A percentile compares a stretch with the other conserved stretches of the same genome.
phyloP scores from a whole-genome alignment of 2,888 invertebrate genomes.

The Acanthosoma haemorrhoidale region DNA sequence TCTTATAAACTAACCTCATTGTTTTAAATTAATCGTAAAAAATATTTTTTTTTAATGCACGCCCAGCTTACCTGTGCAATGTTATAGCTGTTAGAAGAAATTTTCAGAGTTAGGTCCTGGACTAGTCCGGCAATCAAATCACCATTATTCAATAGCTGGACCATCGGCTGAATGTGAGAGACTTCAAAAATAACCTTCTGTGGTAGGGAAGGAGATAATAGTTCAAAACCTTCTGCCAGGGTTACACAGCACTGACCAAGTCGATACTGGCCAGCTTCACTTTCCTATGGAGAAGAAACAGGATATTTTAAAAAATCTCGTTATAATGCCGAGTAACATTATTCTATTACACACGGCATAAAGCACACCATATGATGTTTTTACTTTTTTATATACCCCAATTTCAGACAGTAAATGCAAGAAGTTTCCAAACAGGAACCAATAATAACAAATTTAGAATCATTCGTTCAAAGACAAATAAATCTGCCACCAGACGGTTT shows the following conservation, averaged over 20 bases:
- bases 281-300: conserved; percentile 50
- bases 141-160: conserved; percentile 53
- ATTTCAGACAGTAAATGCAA: too few species aligned
- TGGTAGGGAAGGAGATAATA: conserved; percentile 60
- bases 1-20: background rate
- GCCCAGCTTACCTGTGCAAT: conserved; percentile 27
- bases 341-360: too few species aligned
- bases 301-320: too few species aligned
- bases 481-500: too few species aligned
- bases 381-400: too few species aligned
- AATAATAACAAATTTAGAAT: too few species aligned
- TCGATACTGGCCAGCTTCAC: conserved; percentile 63
- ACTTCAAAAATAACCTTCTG: conserved; percentile 55
- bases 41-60: background rate
- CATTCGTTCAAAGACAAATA: too few species aligned
- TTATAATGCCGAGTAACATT: too few species aligned
- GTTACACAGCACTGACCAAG: conserved; percentile 64
- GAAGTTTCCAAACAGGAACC: too few species aligned
- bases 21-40: background rate
- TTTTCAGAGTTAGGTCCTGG: conserved; percentile 67
- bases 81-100: conserved; percentile 45
- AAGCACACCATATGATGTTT: too few species aligned
- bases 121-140: conserved; percentile 76
- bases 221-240: conserved; percentile 62
- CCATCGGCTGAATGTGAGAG: conserved; percentile 53